Conservation (phyloP, 1,140 invertebrate genomes). For the Solen grandis region DNA sequence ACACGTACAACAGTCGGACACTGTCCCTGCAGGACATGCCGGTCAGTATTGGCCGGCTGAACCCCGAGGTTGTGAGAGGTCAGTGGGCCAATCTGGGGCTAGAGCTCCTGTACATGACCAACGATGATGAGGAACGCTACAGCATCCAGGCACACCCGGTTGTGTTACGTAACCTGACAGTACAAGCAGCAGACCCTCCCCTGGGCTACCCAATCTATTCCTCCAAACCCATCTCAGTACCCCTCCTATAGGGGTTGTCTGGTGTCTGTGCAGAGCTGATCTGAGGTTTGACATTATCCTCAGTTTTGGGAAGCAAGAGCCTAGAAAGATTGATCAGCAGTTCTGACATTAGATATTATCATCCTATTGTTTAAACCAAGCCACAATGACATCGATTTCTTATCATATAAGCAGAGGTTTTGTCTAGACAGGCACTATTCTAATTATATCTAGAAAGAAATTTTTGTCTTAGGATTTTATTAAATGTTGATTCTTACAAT, state of each 20-base stretch:
- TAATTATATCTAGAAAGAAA: too few relatives aligned
- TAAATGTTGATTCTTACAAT: too few relatives aligned
- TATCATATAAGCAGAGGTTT: neutral
- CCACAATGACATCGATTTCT: too few relatives aligned
- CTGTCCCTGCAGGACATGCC: conserved; percentile 79
- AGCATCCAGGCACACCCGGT: conserved; percentile 83
- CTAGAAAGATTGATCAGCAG: neutral
- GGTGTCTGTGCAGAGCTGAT: neutral
- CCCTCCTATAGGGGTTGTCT: conserved; percentile 49
- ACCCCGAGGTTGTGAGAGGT: conserved; percentile 80
- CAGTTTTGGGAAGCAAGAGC: neutral
- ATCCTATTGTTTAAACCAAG: too few relatives aligned
- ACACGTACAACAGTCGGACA: conserved; percentile 80
- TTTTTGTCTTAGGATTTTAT: too few relatives aligned
- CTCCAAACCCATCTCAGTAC: conserved; percentile 73
- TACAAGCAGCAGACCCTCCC: conserved; percentile 83
- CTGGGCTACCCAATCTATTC: conserved; percentile 83
- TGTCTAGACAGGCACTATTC: neutral
- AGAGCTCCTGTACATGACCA: conserved; percentile 83
- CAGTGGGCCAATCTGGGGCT: conserved; percentile 83
- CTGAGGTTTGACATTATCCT: neutral
- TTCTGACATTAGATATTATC: neutral
- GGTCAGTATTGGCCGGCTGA: conserved; percentile 80
- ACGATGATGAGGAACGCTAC: conserved; percentile 84
- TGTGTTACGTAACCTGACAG: conserved; percentile 82